These are phyloP conservation scores for Eueremaeus valkanovi DNA, from an alignment of 2,888 invertebrate species.

Conservation along the genomic window DNA sequence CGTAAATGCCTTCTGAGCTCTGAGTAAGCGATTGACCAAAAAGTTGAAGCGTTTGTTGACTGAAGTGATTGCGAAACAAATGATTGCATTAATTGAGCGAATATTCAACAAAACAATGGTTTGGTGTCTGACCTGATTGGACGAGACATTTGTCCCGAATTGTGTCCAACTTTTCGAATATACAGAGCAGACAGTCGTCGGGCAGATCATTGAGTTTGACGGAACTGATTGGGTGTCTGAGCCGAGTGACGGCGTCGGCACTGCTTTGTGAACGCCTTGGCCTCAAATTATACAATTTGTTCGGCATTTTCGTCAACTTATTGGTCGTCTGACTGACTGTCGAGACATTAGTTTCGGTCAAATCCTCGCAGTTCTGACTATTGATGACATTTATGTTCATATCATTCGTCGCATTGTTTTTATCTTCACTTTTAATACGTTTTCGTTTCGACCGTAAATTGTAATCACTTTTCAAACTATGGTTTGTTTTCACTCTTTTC, in stretches of 20 bases:
- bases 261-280: too few relatives aligned
- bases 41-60: neutral
- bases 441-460: conserved; percentile 10
- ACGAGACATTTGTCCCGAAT: neutral
- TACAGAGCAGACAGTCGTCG: conserved; percentile 18
- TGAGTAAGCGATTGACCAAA: neutral
- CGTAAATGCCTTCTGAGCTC: conserved; percentile 5
- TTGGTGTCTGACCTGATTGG: neutral
- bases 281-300: conserved; percentile 1
- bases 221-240: neutral
- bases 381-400: neutral
- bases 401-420: neutral
- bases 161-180: conserved; percentile 3
- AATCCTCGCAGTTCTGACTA: neutral
- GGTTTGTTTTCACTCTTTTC: neutral
- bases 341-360: neutral
- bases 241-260: neutral
- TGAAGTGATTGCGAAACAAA: neutral
- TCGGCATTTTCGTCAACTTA: conserved; percentile 28
- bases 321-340: neutral
- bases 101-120: neutral
- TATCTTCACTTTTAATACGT: conserved; percentile 15
- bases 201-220: neutral
- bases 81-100: neutral
- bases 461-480: neutral